A percentile compares a stretch with the other conserved stretches of the same genome.
Evolutionary conservation across 2,797 vertebrate species (phyloP).

Genomic region (Sylvia borin): DNA sequence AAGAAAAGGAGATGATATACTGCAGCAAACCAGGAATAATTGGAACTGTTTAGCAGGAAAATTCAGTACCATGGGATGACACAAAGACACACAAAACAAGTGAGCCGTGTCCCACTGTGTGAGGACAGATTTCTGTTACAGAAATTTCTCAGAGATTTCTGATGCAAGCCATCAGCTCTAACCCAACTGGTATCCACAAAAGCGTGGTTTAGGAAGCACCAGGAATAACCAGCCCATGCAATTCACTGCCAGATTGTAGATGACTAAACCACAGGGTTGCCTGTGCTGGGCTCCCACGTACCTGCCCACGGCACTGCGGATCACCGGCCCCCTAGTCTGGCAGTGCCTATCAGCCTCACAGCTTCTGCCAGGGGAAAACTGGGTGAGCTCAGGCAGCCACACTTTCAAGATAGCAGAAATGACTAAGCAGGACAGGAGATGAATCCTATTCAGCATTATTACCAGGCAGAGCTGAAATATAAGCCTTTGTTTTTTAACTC

Average conservation of each 20-base stretch:
- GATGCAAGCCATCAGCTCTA: neutral
- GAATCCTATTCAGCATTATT: conserved; percentile 42
- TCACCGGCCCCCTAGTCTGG: neutral
- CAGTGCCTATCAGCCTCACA: neutral
- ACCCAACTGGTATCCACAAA: neutral
- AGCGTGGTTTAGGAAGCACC: neutral
- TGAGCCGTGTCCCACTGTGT: neutral
- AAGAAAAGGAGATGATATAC: neutral
- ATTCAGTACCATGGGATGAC: neutral
- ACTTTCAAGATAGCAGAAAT: neutral
- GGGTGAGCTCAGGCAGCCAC: neutral
- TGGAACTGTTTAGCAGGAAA: conserved; percentile 15
- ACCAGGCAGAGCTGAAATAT: conserved; percentile 28
- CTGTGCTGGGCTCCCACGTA: neutral
- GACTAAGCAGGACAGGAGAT: conserved; percentile 25
- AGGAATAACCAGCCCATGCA: neutral
- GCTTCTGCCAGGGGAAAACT: neutral
- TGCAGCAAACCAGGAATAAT: neutral
- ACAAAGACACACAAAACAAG: neutral
- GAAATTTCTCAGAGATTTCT: neutral
- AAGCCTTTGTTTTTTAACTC: conserved; percentile 59
- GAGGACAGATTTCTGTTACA: neutral
- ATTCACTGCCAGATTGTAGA: neutral
- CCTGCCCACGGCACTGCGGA: neutral
- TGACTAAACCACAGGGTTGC: neutral